A percentile compares a stretch with the other conserved stretches of the same genome.
phyloP scores from a whole-genome alignment of 2,113 vertebrate species.

The Gambusia holbrooki region DNA sequence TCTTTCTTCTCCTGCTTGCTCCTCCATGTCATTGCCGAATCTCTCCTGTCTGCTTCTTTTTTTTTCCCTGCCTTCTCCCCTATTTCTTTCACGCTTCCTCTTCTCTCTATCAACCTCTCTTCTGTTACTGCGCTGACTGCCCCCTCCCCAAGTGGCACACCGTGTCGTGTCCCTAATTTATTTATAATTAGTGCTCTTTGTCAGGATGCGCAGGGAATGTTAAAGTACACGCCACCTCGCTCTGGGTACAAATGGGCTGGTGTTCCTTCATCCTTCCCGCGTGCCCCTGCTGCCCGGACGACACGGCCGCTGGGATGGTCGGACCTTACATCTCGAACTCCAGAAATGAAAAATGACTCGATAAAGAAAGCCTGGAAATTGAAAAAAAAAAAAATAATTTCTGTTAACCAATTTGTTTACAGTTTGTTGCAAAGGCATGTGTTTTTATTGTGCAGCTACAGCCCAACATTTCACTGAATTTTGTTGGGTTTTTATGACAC shows the following conservation, averaged over 20 bases:
- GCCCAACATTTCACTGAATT: not conserved
- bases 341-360: constrained; percentile 46
- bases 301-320: constrained; percentile 74
- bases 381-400: not conserved
- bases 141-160: constrained; percentile 77
- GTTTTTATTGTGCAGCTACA: not conserved
- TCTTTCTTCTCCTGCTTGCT: constrained; percentile 75
- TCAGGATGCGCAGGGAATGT: constrained; percentile 83
- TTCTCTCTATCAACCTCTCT: constrained; percentile 75
- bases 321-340: constrained; percentile 49
- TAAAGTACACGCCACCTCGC: constrained; percentile 81
- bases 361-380: constrained; percentile 7
- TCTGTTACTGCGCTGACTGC: constrained; percentile 72
- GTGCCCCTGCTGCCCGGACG: constrained; percentile 53
- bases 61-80: constrained; percentile 48
- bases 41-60: constrained; percentile 69
- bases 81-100: constrained; percentile 67
- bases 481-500: not conserved
- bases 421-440: not conserved
- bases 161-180: constrained; percentile 86
- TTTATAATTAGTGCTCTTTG: constrained; percentile 89
- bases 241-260: constrained; percentile 82
- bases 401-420: not conserved
- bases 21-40: constrained; percentile 77
- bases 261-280: constrained; percentile 63